Evolutionary conservation across 2,113 vertebrate species (phyloP).

Genomic region (Brachirus orientalis): DNA sequence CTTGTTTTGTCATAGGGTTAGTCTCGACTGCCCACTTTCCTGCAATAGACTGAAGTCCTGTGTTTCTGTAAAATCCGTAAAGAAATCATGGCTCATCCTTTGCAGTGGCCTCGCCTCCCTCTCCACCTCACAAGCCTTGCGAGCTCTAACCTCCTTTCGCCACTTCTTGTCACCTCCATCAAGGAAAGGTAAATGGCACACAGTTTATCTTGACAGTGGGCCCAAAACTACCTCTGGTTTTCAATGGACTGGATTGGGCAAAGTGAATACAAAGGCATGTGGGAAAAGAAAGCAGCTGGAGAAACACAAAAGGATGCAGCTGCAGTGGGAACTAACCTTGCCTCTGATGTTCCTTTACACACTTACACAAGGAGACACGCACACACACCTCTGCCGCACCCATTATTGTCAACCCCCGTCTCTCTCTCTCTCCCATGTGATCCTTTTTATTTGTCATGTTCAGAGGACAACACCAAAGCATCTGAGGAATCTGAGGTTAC

Average conservation of each 20-base stretch:
- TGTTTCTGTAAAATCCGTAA: conserved; percentile 68
- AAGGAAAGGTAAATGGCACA: conserved; percentile 64
- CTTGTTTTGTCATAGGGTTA: conserved; percentile 27
- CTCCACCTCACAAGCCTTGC: no score
- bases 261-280: conserved; percentile 72
- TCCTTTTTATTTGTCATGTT: conserved; percentile 65
- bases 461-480: conserved; percentile 66
- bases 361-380: conserved; percentile 23
- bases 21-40: conserved; percentile 43
- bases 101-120: conserved; percentile 29
- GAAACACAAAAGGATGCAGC: conserved; percentile 70
- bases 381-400: conserved; percentile 46
- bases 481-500: conserved; percentile 68
- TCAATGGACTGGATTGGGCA: conserved; percentile 66
- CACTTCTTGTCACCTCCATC: conserved; percentile 62
- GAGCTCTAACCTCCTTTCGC: conserved; percentile 48
- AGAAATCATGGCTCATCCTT: conserved; percentile 56
- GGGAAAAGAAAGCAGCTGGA: conserved; percentile 73
- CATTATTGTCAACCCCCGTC: conserved; percentile 48
- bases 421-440: no score
- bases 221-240: conserved; percentile 64
- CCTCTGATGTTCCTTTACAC: conserved; percentile 73
- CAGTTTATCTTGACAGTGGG: conserved; percentile 71
- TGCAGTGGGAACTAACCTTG: conserved; percentile 78
- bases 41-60: no score